Conservation (phyloP, 2,113 vertebrate genomes). For the Gymnogyps californianus region DNA sequence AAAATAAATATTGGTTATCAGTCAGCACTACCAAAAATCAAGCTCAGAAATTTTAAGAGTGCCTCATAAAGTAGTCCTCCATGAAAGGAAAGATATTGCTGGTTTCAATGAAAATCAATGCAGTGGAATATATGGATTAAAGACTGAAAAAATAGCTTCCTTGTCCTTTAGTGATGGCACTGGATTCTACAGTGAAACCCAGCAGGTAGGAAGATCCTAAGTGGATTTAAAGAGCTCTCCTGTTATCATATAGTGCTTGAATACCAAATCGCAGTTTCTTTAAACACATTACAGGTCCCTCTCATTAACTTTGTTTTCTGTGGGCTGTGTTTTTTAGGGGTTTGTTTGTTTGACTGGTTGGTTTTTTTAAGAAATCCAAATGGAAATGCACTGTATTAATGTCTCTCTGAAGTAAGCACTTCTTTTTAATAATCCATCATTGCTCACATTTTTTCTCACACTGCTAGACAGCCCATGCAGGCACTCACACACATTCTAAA, state of each 20-base stretch:
- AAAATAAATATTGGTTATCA: not conserved
- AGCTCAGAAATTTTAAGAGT: not conserved
- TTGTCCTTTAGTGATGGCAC: not conserved
- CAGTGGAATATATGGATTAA: not conserved
- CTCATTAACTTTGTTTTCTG: not conserved
- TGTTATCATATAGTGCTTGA: not conserved
- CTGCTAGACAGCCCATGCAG: not conserved
- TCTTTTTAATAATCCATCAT: constrained; percentile 4
- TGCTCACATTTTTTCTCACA: not conserved
- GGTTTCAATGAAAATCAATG: not conserved
- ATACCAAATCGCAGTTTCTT: not conserved
- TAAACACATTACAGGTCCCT: not conserved
- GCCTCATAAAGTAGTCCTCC: not conserved
- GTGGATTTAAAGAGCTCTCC: not conserved
- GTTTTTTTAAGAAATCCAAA: not conserved
- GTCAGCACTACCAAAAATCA: not conserved
- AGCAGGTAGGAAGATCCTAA: not conserved
- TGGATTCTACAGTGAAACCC: not conserved
- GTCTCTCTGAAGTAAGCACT: not conserved
- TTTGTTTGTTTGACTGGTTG: not conserved
- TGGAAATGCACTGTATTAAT: not conserved
- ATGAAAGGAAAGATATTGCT: not conserved
- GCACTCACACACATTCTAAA: not conserved
- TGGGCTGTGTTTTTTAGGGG: not conserved
- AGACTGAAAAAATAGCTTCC: not conserved